These are phyloP conservation scores for Yponomeuta sedellus DNA, from an alignment of 2,888 invertebrate genomes.

Conservation along the genomic window DNA sequence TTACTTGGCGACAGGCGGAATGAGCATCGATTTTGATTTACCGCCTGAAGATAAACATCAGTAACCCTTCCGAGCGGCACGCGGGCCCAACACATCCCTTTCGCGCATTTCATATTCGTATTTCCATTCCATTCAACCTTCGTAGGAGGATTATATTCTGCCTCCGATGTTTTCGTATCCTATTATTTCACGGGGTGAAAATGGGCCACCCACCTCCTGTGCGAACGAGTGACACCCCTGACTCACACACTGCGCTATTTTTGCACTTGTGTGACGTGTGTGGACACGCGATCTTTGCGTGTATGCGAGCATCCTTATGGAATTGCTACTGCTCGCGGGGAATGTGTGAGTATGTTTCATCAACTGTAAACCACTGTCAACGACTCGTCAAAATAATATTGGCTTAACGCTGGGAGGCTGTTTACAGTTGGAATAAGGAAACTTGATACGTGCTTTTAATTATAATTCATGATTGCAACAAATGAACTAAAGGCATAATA, in stretches of 20 bases:
- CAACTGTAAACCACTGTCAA: slow-evolving; percentile 73
- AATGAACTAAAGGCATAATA: not conserved
- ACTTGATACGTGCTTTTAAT: slow-evolving; percentile 65
- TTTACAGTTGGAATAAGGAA: slow-evolving; percentile 51
- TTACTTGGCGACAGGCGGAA: slow-evolving; percentile 34
- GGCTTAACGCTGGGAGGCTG: slow-evolving; percentile 59
- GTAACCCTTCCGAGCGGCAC: slow-evolving; percentile 64
- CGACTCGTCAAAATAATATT: slow-evolving; percentile 75
- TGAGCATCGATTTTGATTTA: slow-evolving; percentile 60
- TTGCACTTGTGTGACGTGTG: slow-evolving; percentile 37
- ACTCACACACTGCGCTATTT: slow-evolving; percentile 17
- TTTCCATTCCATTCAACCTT: slow-evolving; percentile 71
- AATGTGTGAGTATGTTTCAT: slow-evolving; percentile 61
- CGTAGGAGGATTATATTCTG: slow-evolving; percentile 74
- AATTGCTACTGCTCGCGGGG: slow-evolving; percentile 28
- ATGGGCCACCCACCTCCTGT: slow-evolving; percentile 68
- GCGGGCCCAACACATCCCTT: slow-evolving; percentile 61
- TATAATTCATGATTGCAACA: slow-evolving; percentile 27
- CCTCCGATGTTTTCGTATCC: slow-evolving; percentile 75
- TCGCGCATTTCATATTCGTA: slow-evolving; percentile 72
- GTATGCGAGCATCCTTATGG: slow-evolving; percentile 42
- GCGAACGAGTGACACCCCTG: slow-evolving; percentile 47
- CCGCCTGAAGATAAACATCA: slow-evolving; percentile 60
- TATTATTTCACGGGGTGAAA: slow-evolving; percentile 76
- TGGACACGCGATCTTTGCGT: slow-evolving; percentile 32